Base-by-base conservation (phyloP, 2,797 vertebrate genomes). In the Sebastiscus albofasciatus region DNA sequence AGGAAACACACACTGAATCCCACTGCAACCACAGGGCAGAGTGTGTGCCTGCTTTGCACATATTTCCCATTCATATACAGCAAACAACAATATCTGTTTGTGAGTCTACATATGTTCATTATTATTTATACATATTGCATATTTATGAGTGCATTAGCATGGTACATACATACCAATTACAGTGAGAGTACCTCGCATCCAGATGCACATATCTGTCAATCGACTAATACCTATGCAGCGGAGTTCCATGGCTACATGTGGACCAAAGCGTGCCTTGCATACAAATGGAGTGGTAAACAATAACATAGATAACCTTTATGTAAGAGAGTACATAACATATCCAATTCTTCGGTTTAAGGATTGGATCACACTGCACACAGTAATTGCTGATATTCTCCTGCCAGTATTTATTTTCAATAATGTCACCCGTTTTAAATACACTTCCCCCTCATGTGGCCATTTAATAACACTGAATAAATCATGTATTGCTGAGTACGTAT, bases 151-250 rank as follows among this genome's bases (percentile, higher is more conserved):
- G 10, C 18, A 26, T 56, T 67, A 67, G 42, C 9, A 31, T 33
- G 8, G 54, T 68, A 39, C n/a, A 46, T 71, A 39, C 55, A 79
- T 26, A 58, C 59, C 59, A 87, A 86, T 82, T 75, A 66, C 62
- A 26, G 22, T 16, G 77, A 74, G 60, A 39, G 16, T 46, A 72
- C 36, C n/a, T 79, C 67, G 79, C 83, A 81, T 79, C 83, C 78
- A 85, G 26, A 71, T 14, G 20, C 6, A 64, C 59, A 56, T 65
- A 77, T 52, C 74, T 33, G 12, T 77, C 59, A 67, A 60, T 70
- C 5, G 2, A 77, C 39, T 77, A 80, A 78, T 36, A 54, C 39
- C 71, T 56, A 42, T 76, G 54, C 67, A 67, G 60, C 34, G 1
- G 49, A 75, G 58, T 54, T 75, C 67, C 61, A 46, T 1, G 3